phyloP scores from a whole-genome alignment of 2,113 vertebrate genomes.

The Chrysochloris asiatica region DNA sequence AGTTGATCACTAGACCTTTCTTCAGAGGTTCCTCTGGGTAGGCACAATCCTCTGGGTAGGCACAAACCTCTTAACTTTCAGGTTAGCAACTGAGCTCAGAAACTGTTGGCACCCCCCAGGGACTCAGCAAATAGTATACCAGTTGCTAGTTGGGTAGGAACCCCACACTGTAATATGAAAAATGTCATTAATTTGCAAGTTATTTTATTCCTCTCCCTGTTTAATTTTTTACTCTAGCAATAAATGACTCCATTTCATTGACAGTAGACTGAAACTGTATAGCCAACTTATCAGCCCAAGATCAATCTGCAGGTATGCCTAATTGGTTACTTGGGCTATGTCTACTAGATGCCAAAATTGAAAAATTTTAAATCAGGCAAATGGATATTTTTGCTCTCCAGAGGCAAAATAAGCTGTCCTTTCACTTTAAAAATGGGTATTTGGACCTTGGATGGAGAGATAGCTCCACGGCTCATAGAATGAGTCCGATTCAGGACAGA shows the following conservation, averaged over 20 bases:
- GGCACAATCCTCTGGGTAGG: not conserved
- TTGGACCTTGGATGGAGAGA: not conserved
- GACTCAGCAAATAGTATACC: not conserved
- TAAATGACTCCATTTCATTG: not conserved
- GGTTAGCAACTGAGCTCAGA: not conserved
- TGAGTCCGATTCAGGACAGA: not conserved
- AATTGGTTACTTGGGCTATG: constrained; percentile 25
- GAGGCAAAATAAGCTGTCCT: not conserved
- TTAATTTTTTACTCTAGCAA: not conserved
- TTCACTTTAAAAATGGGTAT: constrained; percentile 3
- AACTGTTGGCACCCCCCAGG: not conserved
- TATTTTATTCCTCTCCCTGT: not conserved
- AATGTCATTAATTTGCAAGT: not conserved
- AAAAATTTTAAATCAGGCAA: not conserved
- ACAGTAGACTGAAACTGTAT: not conserved
- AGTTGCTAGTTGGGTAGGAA: not conserved
- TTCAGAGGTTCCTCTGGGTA: not conserved
- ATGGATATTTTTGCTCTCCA: constrained; percentile 10
- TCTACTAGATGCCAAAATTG: constrained; percentile 31
- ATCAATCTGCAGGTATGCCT: not conserved
- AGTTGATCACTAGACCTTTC: not conserved
- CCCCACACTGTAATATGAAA: not conserved
- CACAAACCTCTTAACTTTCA: not conserved
- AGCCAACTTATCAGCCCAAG: constrained; percentile 9
- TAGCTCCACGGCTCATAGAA: not conserved